Base-by-base conservation (phyloP, 2,888 invertebrate genomes). In the Papilio demoleus region DNA sequence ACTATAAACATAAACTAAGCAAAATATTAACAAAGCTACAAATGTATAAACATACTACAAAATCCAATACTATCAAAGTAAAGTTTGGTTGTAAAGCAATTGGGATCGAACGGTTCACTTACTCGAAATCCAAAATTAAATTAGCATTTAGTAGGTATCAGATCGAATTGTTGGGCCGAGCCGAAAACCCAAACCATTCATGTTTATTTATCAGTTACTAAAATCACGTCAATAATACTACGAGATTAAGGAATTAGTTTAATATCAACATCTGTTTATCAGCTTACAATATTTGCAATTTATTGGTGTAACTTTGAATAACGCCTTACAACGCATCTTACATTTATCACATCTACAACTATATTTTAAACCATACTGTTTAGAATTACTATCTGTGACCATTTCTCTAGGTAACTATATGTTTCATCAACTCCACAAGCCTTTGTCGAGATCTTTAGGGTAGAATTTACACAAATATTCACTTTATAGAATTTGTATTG, bases 201-300 rank as follows among this genome's bases (percentile, higher is more conserved):
- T 88, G 89, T 88, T 86, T 88, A 89, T 89, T 88, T 90, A 88
- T 86, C 78, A 87, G 87, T 81, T 85, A 85, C 85, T 84, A 80
- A 80, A 85, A 73, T 71, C 72, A 73, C 71, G 70, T 68, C 71
- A 61, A 45, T 73, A 72, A 74, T 72, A 71, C 70, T 67, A 70
- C 31, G 47, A 65, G 72, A 70, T 72, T 70, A 72, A 70, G 69
- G 70, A 69, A 70, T 72, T 73, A 73, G 73, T 73, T 74, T 72
- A 50, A 70, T 60, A 73, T 71, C 71, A 70, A 70, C 65, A 62
- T 58, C 65, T 67, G 70, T 71, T 67, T 58, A 22, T 31, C 65
- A 69, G 67, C 67, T 72, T 68, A 67, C 70, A 40, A 34, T 6
- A 36, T 36, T 64, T 36, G 6, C 5, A 38, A 53, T 31, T 9